Evolutionary conservation across 2,888 invertebrate species (phyloP).

Genomic region (Steromphala cineraria): DNA sequence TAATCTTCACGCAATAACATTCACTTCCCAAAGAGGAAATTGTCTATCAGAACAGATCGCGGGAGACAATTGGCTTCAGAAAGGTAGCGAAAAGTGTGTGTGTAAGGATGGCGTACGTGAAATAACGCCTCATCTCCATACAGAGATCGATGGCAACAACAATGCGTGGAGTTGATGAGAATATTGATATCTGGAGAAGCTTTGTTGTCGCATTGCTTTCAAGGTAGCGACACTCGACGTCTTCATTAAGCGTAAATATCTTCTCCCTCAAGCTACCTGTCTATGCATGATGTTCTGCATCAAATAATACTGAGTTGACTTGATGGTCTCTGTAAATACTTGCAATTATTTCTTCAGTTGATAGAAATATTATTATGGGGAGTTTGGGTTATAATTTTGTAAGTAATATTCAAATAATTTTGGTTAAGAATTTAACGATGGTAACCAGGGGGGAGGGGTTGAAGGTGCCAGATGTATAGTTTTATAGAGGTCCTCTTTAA

Average conservation of each 20-base stretch:
- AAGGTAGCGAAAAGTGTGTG: background rate
- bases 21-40: constrained; percentile 12
- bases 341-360: too few relatives aligned
- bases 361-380: too few relatives aligned
- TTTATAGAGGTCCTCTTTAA: too few relatives aligned
- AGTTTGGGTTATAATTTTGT: too few relatives aligned
- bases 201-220: background rate
- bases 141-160: background rate
- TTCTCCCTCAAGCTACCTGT: too few relatives aligned
- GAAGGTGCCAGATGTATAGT: too few relatives aligned
- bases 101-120: background rate
- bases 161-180: background rate
- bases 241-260: background rate
- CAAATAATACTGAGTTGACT: too few relatives aligned
- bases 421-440: too few relatives aligned
- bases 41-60: background rate
- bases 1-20: constrained; percentile 13
- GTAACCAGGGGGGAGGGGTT: too few relatives aligned
- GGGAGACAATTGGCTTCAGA: background rate
- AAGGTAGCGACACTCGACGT: background rate
- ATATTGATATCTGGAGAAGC: background rate
- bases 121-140: background rate
- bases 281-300: too few relatives aligned
- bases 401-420: too few relatives aligned
- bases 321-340: too few relatives aligned